Evolutionary conservation across 2,888 invertebrate species (phyloP).

Genomic region (Eupithecia vulgata): DNA sequence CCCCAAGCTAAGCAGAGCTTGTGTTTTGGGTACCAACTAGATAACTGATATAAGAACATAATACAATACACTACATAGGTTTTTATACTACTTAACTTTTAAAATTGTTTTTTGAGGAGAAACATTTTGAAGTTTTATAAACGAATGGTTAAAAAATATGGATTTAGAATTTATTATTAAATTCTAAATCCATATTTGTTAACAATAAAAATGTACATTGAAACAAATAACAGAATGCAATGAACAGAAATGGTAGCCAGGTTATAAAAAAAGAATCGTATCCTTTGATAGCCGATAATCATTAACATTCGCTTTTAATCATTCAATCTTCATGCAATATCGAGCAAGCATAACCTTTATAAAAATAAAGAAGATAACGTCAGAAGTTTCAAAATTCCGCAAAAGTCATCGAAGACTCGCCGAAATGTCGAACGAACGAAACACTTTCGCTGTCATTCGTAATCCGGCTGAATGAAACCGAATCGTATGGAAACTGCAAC

Average conservation of each 20-base stretch:
- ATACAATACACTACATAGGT: too few relatives aligned
- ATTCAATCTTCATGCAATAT: not conserved
- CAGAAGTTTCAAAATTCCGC: not conserved
- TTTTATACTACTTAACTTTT: not conserved
- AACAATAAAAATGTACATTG: too few relatives aligned
- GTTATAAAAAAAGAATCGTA: too few relatives aligned
- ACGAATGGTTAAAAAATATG: too few relatives aligned
- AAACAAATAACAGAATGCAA: too few relatives aligned
- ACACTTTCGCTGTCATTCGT: slow-evolving; percentile 45
- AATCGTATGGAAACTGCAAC: slow-evolving; percentile 22
- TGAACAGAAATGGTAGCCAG: too few relatives aligned
- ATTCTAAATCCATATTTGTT: too few relatives aligned
- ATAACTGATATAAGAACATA: too few relatives aligned
- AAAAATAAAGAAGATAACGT: not conserved
- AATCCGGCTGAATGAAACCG: slow-evolving; percentile 34
- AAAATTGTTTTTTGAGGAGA: not conserved
- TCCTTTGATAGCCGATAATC: not conserved
- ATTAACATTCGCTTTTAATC: not conserved
- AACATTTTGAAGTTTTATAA: not conserved
- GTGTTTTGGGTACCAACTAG: too few relatives aligned
- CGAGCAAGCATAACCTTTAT: not conserved
- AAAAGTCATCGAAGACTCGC: slow-evolving; percentile 12
- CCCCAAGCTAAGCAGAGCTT: too few relatives aligned
- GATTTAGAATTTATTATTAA: too few relatives aligned
- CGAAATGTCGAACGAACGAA: slow-evolving; percentile 23